phyloP scores from a whole-genome alignment of 2,797 vertebrate species.

The Benthosema pterotum region DNA sequence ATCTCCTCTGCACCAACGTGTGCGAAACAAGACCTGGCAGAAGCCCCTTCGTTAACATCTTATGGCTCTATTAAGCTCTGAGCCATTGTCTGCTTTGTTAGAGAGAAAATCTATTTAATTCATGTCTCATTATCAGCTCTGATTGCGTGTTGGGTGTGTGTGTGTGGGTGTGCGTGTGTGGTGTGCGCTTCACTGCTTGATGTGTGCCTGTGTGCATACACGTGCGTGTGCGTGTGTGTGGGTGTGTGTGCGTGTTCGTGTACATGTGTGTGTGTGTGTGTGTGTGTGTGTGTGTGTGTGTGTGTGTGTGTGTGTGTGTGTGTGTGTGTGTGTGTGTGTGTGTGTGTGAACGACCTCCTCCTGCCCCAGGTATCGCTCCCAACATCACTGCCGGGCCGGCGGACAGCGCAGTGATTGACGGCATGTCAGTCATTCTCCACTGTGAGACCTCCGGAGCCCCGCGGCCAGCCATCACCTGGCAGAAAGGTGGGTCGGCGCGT shows the following conservation, averaged over 20 bases:
- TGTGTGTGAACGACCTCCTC: conserved; percentile 28
- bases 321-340: conserved; percentile 12
- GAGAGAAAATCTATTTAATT: conserved; percentile 64
- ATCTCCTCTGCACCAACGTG: conserved; percentile 44
- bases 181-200: too few relatives aligned
- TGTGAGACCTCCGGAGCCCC: conserved; percentile 96
- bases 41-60: conserved; percentile 33
- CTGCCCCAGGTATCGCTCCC: conserved; percentile 89
- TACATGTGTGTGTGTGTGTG: conserved; percentile 24
- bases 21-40: conserved; percentile 66
- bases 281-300: conserved; percentile 28
- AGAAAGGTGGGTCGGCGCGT: conserved; percentile 87
- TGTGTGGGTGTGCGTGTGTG: neutral
- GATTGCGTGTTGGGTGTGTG: conserved; percentile 23
- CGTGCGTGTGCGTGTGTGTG: conserved; percentile 7
- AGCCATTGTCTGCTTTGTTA: conserved; percentile 63
- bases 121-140: conserved; percentile 69
- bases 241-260: conserved; percentile 27
- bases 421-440: conserved; percentile 92
- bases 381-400: conserved; percentile 95
- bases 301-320: conserved; percentile 28
- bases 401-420: conserved; percentile 95
- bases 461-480: conserved; percentile 95
- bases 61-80: conserved; percentile 70
- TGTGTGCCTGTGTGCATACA: neutral